These are phyloP conservation scores for Colletes latitarsis DNA, from an alignment of 1,140 invertebrate species.

Conservation along the genomic window DNA sequence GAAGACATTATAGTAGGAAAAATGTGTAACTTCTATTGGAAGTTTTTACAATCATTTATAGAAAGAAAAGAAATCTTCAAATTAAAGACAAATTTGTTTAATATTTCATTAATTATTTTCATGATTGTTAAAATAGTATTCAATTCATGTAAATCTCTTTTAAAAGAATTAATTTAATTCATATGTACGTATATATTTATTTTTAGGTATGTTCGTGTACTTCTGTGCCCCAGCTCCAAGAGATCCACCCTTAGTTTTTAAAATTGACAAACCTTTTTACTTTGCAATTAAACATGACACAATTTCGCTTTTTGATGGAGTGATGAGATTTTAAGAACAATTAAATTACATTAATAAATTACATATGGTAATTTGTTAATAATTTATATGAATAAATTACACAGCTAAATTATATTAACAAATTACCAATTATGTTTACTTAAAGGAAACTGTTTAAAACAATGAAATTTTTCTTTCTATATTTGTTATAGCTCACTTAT, in stretches of 20 bases:
- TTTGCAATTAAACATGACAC: slow-evolving; percentile 26
- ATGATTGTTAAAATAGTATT: too few species aligned
- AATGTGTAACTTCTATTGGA: too few species aligned
- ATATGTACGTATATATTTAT: neutral
- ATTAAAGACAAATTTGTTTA: too few species aligned
- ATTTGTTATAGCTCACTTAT: neutral
- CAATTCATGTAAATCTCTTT: too few species aligned
- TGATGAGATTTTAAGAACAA: neutral
- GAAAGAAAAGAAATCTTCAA: too few species aligned
- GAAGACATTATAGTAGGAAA: too few species aligned
- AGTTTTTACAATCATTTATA: too few species aligned
- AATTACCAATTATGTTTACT: neutral
- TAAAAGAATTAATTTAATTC: neutral
- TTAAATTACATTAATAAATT: slow-evolving; percentile 4
- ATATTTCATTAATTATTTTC: too few species aligned
- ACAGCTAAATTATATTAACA: neutral
- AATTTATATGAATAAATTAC: too few species aligned
- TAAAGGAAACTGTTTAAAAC: neutral
- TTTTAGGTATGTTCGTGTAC: neutral
- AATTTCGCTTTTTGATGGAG: slow-evolving; percentile 17
- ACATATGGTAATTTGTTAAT: too few species aligned
- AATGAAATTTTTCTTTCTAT: neutral
- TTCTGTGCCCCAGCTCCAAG: accelerated
- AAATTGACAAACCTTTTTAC: slow-evolving; percentile 43
- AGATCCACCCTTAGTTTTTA: neutral